These are phyloP conservation scores for Nerophis ophidion DNA, from an alignment of 2,113 vertebrate genomes.

Conservation along the genomic window DNA sequence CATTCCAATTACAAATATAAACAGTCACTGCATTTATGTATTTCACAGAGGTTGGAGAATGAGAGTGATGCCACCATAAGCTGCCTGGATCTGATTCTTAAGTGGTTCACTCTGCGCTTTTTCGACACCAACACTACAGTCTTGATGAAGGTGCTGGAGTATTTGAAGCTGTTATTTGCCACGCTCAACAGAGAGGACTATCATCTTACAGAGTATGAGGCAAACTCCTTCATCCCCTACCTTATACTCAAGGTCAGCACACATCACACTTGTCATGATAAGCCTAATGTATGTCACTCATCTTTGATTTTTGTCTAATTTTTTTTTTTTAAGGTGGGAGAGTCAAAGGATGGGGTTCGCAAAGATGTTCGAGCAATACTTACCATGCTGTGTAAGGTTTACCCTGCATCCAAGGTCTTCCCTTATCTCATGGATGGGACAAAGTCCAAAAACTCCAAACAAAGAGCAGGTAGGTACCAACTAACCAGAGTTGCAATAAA, in stretches of 20 bases:
- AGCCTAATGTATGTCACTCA: too few species aligned
- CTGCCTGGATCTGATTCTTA: conserved; percentile 92
- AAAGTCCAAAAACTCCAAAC: conserved; percentile 98
- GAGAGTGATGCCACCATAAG: conserved; percentile 90
- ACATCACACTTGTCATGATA: not conserved
- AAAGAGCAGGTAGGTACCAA: conserved; percentile 79
- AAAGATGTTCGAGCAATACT: conserved; percentile 93
- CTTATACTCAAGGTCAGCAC: conserved; percentile 86
- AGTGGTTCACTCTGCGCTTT: conserved; percentile 95
- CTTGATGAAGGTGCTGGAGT: conserved; percentile 93
- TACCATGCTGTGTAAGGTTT: conserved; percentile 88
- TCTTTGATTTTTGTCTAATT: not conserved
- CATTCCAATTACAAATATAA: too few species aligned
- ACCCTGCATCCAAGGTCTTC: conserved; percentile 96
- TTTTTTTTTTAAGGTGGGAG: conserved; percentile 80
- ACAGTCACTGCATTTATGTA: not conserved
- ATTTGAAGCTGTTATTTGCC: conserved; percentile 88
- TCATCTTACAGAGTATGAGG: conserved; percentile 92
- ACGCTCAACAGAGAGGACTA: conserved; percentile 86
- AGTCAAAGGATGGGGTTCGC: conserved; percentile 92
- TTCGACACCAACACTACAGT: conserved; percentile 98
- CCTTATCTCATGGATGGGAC: conserved; percentile 96
- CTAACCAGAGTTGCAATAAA: not conserved
- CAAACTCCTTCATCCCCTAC: conserved; percentile 92
- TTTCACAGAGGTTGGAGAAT: conserved; percentile 81